Base-by-base conservation (phyloP, 1,140 invertebrate species). In the Dinoponera quadriceps region DNA sequence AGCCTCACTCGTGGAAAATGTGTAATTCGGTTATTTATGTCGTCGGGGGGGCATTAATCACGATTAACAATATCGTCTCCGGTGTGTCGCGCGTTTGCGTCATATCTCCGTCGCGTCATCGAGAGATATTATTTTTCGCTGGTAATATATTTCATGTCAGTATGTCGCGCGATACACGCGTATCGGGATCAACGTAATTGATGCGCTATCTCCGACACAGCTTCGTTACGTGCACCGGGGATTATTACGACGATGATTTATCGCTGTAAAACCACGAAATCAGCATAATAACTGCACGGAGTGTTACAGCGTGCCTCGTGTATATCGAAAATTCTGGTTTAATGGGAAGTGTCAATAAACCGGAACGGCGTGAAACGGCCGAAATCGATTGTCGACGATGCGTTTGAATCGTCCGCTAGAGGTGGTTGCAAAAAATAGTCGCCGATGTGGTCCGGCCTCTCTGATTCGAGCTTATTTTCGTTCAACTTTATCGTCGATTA, bases 301-400 rank as follows among this genome's bases (percentile, higher is more conserved):
- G 66, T 25, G 20, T 65, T 77, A 27, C 16, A 51, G 38, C 29
- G 11, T 77, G 25, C 20, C 14, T 9, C 38, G 38, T 44, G 3
- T 9, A 27, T 77, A 66, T 20, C 49, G 16, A 29, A 77, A 77
- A 66, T 77, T 11, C 60, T 60, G 20, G 54, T 54, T 27, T 59
- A 74, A 77, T 77, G 62, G 5, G 20, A 77, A 66, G 66, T 25
- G 13, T 65, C 60, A 77, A 65, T 77, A 77, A 54, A 11, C n/a
- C 22, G 3, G 38, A 55, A 66, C 54, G 33, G 51, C 16, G n/a
- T 2, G 38, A 27, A 54, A 60, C 22, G 55, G 2, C 20, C 27
- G 20, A 48, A 69, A 69, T 13, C n/a, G n/a, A 1, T 25, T 48
- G 18, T 44, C 18, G 49, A 68, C 29, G 3, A 44, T 3, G 7